Percentiles rank a stretch among this genome's conserved stretches.
These are phyloP conservation scores for Sinelater perroti DNA, from an alignment of 2,888 invertebrate genomes.

Conservation along the genomic window DNA sequence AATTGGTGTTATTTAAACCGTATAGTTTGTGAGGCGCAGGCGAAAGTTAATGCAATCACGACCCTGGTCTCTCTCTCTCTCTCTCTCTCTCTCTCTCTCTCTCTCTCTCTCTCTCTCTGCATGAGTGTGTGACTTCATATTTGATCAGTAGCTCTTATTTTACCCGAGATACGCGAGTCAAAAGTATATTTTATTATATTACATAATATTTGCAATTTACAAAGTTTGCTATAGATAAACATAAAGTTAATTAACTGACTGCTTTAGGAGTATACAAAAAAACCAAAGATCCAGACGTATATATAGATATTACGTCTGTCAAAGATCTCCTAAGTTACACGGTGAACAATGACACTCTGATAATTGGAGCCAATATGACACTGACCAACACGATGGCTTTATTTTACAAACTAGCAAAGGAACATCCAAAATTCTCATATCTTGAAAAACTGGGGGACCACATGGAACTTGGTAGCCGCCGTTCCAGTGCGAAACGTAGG, in stretches of 20 bases:
- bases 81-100: too few species aligned
- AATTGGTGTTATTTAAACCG: too few species aligned
- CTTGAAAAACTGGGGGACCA: slow-evolving; percentile 68
- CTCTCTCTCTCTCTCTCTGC: too few species aligned
- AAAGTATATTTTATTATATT: too few species aligned
- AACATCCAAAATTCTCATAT: slow-evolving; percentile 67
- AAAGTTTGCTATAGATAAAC: too few species aligned
- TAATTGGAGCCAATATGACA: slow-evolving; percentile 69
- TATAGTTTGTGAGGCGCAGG: too few species aligned
- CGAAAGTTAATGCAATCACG: too few species aligned
- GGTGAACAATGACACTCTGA: slow-evolving; percentile 60
- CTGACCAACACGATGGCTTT: slow-evolving; percentile 66
- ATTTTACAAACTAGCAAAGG: slow-evolving; percentile 58
- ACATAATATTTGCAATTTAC: slow-evolving; percentile 1
- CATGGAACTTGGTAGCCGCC: slow-evolving; percentile 74
- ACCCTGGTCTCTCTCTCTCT: too few species aligned
- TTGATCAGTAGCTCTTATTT: too few species aligned
- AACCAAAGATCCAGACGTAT: slow-evolving; percentile 61
- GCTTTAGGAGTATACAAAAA: slow-evolving; percentile 61
- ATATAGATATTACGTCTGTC: slow-evolving; percentile 72
- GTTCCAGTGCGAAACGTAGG: slow-evolving; percentile 77
- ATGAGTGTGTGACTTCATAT: too few species aligned
- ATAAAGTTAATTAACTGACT: neutral
- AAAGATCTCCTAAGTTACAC: slow-evolving; percentile 64
- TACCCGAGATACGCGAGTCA: neutral